Base-by-base conservation (phyloP, 2,888 invertebrate species). In the Lepidocyrtinus sp. region DNA sequence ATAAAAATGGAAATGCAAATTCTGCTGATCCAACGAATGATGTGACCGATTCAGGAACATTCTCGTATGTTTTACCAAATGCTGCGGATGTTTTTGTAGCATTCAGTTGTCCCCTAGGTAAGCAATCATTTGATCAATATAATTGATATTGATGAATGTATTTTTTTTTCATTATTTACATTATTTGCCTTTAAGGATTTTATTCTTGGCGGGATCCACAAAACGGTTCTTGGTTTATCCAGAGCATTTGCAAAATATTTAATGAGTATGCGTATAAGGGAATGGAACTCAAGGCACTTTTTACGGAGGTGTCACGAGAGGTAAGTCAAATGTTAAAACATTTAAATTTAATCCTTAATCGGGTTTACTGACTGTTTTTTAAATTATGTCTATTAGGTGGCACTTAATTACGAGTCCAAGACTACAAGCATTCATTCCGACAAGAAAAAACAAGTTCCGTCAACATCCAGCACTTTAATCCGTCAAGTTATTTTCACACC, bases 221-320 rank as follows among this genome's bases (percentile, higher is more conserved):
- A 27, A 93, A 94, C 82, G 98, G 98, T 0, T 97, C 98, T 0
- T 98, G 98, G 98, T 98, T 97, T 88, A 94, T 98, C 90, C 98
- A 98, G 89, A 94, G 97, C 0, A 90, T 98, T 26, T 95, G 95
- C 88, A 91, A 93, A 59, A 95, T 96, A 87, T 89, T 98, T 68
- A 92, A 92, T 76, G 91, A 92, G 83, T 91, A 93, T 87, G 95
- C 93, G 5, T 91, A 91, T 85, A 17, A 70, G 15, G 92, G 93
- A 26, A 91, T 93, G 87, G 97, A 98, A 88, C 90, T 98, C 27
- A 89, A 97, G 68, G 94, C 95, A 19, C 90, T 98, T 85, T 90
- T 98, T 72, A 98, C 98, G 0, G 94, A 94, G 88, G 96, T 96
- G 0, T 83, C 86, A 15, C 70, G 84, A 74, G 84, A 85, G 82